phyloP scores from a whole-genome alignment of 30 jellyfish, hydroid and myxozoan genomes.

The Mastigias papua region DNA sequence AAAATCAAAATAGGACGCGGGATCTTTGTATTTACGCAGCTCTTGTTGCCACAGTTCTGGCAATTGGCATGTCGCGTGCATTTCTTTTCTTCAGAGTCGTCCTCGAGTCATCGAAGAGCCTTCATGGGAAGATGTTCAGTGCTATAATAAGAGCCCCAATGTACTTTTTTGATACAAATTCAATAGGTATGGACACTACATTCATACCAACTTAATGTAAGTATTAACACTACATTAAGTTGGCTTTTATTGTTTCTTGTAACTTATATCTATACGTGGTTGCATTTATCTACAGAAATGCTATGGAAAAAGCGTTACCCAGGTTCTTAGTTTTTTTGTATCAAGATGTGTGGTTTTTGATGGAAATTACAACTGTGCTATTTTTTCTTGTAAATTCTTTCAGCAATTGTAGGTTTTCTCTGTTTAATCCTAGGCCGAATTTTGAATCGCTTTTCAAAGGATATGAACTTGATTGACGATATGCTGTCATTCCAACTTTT shows the following conservation, averaged over 20 bases:
- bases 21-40: slow-evolving; percentile 73
- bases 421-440: slow-evolving; percentile 86
- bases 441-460: slow-evolving; percentile 92
- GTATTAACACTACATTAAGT: too few species aligned
- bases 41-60: slow-evolving; percentile 55
- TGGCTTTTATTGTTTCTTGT: too few species aligned
- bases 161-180: slow-evolving; percentile 85
- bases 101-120: slow-evolving; percentile 67
- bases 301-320: too few species aligned
- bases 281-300: too few species aligned
- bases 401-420: too few species aligned
- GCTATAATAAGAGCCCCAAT: slow-evolving; percentile 84
- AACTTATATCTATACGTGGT: too few species aligned
- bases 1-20: slow-evolving; percentile 48
- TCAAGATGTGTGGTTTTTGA: too few species aligned
- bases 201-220: not conserved
- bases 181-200: slow-evolving; percentile 57
- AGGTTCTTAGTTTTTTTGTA: too few species aligned
- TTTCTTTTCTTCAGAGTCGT: slow-evolving; percentile 82
- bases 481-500: slow-evolving; percentile 73
- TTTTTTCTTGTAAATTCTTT: too few species aligned
- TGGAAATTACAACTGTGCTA: too few species aligned
- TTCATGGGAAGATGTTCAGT: slow-evolving; percentile 75
- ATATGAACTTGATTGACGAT: slow-evolving; percentile 85
- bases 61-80: slow-evolving; percentile 84